Percentiles rank a stretch among this genome's conserved stretches.
These are phyloP conservation scores for Drepana arcuata DNA, from an alignment of 1,140 invertebrate species.

Conservation along the genomic window DNA sequence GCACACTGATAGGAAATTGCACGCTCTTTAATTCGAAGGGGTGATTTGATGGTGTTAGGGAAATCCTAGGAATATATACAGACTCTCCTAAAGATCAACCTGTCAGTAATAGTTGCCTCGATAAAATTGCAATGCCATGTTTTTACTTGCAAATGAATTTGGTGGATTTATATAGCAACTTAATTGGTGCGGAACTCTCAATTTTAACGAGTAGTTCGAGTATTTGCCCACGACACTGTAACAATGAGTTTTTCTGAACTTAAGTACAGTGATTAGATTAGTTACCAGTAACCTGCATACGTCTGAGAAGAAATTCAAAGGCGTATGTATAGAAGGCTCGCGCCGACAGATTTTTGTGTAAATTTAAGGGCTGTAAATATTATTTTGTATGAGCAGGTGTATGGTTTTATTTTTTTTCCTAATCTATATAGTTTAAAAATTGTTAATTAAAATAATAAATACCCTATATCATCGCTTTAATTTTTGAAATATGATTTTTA, in stretches of 20 bases:
- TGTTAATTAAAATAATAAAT: conserved; percentile 6
- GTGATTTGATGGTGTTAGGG: neutral
- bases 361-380: conserved; percentile 1
- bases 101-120: neutral
- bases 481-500: conserved; percentile 15
- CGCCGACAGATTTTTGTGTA: neutral
- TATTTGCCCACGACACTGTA: no score
- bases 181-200: no score
- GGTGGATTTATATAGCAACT: neutral
- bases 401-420: conserved; percentile 8
- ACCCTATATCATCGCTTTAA: conserved; percentile 13
- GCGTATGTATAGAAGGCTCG: no score
- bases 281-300: no score
- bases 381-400: conserved; percentile 3
- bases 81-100: neutral
- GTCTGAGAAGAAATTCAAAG: no score
- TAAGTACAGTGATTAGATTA: no score
- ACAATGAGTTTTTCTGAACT: no score
- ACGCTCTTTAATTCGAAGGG: conserved; percentile 1
- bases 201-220: no score
- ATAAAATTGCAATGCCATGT: neutral
- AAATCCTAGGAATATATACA: neutral
- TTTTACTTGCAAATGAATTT: conserved; percentile 1
- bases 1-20: neutral
- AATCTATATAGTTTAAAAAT: conserved; percentile 6